A percentile compares a stretch with the other conserved stretches of the same genome.
Conservation (phyloP, 2,888 invertebrate species). For the Acholoe squamosa region DNA sequence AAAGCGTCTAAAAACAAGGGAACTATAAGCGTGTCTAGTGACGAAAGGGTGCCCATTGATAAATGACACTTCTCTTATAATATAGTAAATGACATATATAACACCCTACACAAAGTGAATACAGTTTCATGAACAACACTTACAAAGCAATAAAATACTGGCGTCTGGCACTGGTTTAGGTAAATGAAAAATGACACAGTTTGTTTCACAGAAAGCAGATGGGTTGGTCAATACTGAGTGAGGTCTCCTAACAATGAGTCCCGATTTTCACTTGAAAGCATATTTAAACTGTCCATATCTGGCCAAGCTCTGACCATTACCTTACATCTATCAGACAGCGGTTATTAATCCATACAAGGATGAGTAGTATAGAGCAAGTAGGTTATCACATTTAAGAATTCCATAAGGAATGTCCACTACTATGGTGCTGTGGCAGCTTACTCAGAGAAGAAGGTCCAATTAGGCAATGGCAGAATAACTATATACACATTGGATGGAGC, state of each 20-base stretch:
- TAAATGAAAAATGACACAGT: background rate
- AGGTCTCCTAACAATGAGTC: background rate
- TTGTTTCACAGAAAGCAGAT: constrained; percentile 31
- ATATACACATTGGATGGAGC: constrained; percentile 32
- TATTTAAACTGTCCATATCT: background rate
- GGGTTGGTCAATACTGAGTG: constrained; percentile 42
- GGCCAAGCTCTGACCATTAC: background rate
- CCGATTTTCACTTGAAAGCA: background rate
- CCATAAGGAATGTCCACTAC: background rate
- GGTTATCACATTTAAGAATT: constrained; percentile 4
- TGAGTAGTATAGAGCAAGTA: background rate
- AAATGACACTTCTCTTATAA: background rate
- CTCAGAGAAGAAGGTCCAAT: background rate
- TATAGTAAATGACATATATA: too few relatives aligned
- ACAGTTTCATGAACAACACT: background rate
- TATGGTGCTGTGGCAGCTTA: background rate
- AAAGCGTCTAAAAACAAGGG: background rate
- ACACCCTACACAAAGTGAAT: constrained; percentile 15
- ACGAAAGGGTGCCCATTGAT: background rate
- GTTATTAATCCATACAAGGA: background rate
- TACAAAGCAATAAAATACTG: constrained; percentile 44
- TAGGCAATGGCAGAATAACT: background rate
- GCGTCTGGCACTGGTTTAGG: background rate
- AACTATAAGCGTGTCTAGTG: background rate
- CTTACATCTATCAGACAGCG: background rate